Percentiles rank a stretch among this genome's conserved stretches.
These are phyloP conservation scores for Cochlearius cochlearius DNA, from an alignment of 2,113 vertebrate genomes.

Conservation along the genomic window DNA sequence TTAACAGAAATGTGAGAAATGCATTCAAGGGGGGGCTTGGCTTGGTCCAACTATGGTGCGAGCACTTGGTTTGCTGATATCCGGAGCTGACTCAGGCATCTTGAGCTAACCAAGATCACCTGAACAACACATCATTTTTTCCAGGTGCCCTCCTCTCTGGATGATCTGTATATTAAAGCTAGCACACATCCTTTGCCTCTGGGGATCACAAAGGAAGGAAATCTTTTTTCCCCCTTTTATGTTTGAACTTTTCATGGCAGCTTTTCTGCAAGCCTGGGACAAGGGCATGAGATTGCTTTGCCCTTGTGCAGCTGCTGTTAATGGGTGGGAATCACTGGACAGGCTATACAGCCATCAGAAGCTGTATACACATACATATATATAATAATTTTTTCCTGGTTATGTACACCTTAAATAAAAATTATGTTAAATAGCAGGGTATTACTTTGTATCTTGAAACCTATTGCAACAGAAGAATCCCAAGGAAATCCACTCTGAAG, in stretches of 20 bases:
- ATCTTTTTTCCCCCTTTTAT: background rate
- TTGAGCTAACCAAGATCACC: background rate
- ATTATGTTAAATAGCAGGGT: slow-evolving; percentile 70
- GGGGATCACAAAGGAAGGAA: background rate
- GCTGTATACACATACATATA: background rate
- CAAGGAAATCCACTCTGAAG: background rate
- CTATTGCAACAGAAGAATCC: slow-evolving; percentile 24
- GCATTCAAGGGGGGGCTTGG: background rate
- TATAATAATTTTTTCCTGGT: slow-evolving; percentile 2
- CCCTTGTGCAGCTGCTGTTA: background rate
- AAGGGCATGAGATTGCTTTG: background rate
- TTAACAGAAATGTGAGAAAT: slow-evolving; percentile 20
- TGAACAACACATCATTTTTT: background rate
- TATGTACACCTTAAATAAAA: slow-evolving; percentile 72
- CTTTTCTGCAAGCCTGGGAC: background rate
- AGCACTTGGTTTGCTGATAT: background rate
- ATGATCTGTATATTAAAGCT: background rate
- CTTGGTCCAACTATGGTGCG: background rate
- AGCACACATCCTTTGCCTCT: background rate
- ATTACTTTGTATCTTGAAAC: slow-evolving; percentile 46
- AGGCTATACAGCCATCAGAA: background rate
- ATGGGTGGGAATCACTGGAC: background rate
- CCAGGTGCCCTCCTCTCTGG: background rate
- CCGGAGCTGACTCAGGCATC: background rate
- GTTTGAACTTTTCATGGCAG: background rate